A percentile compares a stretch with the other conserved stretches of the same genome.
Evolutionary conservation across 2,797 vertebrate species (phyloP).

Genomic region (Heterohyrax brucei): DNA sequence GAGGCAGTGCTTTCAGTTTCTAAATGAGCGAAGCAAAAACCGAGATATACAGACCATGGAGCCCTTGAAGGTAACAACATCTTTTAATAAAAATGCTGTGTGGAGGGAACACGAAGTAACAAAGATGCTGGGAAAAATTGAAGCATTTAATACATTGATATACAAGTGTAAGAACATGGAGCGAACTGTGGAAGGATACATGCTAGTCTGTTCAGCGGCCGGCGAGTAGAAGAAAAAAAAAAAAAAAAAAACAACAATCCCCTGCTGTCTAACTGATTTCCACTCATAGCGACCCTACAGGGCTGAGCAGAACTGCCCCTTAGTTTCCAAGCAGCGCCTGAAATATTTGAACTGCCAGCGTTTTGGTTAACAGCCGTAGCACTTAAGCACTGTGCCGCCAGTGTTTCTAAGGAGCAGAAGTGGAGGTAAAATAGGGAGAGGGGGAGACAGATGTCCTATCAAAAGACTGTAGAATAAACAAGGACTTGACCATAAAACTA

Average conservation of each 20-base stretch:
- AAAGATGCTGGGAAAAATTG: conserved; percentile 1
- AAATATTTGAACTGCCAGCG: too few relatives aligned
- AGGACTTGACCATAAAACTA: neutral
- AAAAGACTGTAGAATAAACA: conserved; percentile 16
- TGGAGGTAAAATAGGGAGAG: neutral
- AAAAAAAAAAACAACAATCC: too few relatives aligned
- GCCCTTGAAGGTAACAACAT: neutral
- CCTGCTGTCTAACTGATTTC: too few relatives aligned
- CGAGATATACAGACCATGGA: neutral
- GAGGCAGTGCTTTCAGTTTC: conserved; percentile 22
- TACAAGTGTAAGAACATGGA: neutral
- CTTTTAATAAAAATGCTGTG: neutral
- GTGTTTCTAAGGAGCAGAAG: neutral
- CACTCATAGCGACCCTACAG: too few relatives aligned
- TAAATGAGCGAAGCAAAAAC: conserved; percentile 15
- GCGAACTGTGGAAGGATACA: neutral
- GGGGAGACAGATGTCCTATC: neutral
- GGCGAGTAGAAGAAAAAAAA: neutral
- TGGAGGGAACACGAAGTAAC: neutral
- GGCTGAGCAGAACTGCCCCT: too few relatives aligned
- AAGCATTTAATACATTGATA: neutral
- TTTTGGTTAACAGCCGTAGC: too few relatives aligned
- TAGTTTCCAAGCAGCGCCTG: too few relatives aligned
- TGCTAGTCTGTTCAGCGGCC: neutral
- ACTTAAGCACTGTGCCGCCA: too few relatives aligned